phyloP scores from a whole-genome alignment of 2,888 invertebrate genomes.

The Charanyca ferruginea region DNA sequence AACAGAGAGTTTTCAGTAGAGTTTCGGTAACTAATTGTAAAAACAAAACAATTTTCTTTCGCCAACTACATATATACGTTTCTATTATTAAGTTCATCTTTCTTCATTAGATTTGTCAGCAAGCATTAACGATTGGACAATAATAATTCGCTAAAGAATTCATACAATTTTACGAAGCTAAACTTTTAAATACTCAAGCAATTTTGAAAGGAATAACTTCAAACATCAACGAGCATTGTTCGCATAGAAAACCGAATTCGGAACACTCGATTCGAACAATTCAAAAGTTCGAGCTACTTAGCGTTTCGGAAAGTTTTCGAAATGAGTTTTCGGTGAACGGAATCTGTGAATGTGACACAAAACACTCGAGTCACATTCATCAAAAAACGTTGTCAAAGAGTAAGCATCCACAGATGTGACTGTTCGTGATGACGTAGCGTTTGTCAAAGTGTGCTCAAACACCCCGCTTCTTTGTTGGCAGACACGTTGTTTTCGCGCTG shows the following conservation, averaged over 20 bases:
- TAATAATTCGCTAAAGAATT: neutral
- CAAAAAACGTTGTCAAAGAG: slow-evolving; percentile 72
- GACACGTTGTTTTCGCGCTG: slow-evolving; percentile 71
- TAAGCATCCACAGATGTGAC: slow-evolving; percentile 72
- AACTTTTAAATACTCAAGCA: slow-evolving; percentile 10
- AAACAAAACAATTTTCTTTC: neutral
- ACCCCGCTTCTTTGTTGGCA: slow-evolving; percentile 78
- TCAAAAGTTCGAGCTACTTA: slow-evolving; percentile 47
- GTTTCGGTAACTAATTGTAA: neutral
- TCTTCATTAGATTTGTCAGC: too few species aligned
- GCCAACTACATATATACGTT: too few species aligned
- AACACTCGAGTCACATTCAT: slow-evolving; percentile 69
- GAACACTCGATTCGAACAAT: slow-evolving; percentile 44
- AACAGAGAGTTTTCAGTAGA: too few species aligned
- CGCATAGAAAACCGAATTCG: slow-evolving; percentile 34
- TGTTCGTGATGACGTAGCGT: slow-evolving; percentile 66
- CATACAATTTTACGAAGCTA: neutral
- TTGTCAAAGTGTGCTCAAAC: slow-evolving; percentile 74
- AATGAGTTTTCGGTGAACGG: slow-evolving; percentile 60
- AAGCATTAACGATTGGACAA: neutral
- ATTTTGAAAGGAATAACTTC: slow-evolving; percentile 47
- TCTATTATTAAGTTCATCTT: neutral
- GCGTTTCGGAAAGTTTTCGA: slow-evolving; percentile 43
- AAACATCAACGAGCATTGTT: slow-evolving; percentile 44
- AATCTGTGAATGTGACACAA: slow-evolving; percentile 62